These are phyloP conservation scores for Tamias sibiricus DNA, from an alignment of 2,113 vertebrate species.

Conservation along the genomic window DNA sequence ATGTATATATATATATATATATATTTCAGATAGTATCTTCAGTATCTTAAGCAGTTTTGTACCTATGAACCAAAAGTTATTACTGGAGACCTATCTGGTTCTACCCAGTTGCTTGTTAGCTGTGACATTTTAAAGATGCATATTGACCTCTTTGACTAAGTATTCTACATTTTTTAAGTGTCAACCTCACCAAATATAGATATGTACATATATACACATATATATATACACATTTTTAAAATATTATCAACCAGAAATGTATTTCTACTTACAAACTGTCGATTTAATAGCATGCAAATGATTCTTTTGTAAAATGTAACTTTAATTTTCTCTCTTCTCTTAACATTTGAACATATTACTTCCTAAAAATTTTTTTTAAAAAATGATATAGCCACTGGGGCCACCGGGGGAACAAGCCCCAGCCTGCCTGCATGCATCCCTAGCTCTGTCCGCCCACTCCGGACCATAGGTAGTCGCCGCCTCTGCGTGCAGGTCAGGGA, in stretches of 20 bases:
- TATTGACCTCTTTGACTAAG: neutral
- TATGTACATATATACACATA: too few species aligned
- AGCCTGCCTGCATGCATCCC: too few species aligned
- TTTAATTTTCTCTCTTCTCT: constrained; percentile 11
- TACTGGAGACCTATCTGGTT: neutral
- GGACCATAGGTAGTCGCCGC: too few species aligned
- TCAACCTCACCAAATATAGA: neutral
- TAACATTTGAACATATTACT: neutral
- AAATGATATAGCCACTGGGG: too few species aligned
- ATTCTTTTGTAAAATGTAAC: neutral
- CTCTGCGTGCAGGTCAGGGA: too few species aligned
- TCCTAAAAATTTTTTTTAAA: too few species aligned
- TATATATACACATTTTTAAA: neutral
- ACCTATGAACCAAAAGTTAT: neutral
- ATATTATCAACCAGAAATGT: neutral
- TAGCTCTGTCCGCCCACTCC: too few species aligned
- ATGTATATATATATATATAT: neutral
- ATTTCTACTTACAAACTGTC: neutral
- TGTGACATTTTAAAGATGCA: neutral
- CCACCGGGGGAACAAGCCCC: too few species aligned
- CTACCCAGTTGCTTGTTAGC: too few species aligned
- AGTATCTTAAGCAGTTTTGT: neutral
- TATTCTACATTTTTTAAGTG: neutral
- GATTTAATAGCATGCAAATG: neutral
- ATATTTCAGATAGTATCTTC: neutral